Percentiles rank a stretch among this genome's conserved stretches.
These are phyloP conservation scores for Drosophila siamana DNA, from an alignment of 2,888 invertebrate genomes.

Conservation along the genomic window DNA sequence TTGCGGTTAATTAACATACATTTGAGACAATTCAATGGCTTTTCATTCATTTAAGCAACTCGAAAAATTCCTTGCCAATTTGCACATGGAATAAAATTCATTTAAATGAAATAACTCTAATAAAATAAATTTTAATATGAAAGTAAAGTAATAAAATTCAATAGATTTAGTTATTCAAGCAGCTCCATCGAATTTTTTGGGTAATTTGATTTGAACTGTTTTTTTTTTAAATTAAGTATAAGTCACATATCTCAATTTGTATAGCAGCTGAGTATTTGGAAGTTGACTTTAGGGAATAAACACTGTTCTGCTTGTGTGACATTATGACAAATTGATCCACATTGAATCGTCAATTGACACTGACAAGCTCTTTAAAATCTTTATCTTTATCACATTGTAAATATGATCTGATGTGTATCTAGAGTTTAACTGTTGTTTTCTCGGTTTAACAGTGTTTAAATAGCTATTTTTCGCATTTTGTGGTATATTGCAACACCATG, in stretches of 20 bases:
- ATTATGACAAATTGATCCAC: slow-evolving; percentile 12
- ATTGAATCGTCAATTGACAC: slow-evolving; percentile 10
- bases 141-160: too few species aligned
- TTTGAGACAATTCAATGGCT: background rate
- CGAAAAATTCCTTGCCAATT: background rate
- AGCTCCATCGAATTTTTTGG: too few species aligned
- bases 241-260: too few species aligned
- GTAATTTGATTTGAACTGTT: too few species aligned
- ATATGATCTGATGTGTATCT: slow-evolving; percentile 6
- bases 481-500: background rate
- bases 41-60: background rate
- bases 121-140: too few species aligned
- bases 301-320: background rate
- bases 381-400: slow-evolving; percentile 15
- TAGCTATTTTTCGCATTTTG: background rate
- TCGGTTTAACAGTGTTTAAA: slow-evolving; percentile 15
- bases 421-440: background rate
- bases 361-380: slow-evolving; percentile 11
- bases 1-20: background rate
- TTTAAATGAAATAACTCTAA: too few species aligned
- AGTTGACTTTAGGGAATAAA: background rate
- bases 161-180: too few species aligned
- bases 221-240: too few species aligned
- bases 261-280: too few species aligned
- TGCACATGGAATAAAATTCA: background rate